These are phyloP conservation scores for Schmidtea mediterranea DNA, from an alignment of 1,140 invertebrate species.

Conservation along the genomic window DNA sequence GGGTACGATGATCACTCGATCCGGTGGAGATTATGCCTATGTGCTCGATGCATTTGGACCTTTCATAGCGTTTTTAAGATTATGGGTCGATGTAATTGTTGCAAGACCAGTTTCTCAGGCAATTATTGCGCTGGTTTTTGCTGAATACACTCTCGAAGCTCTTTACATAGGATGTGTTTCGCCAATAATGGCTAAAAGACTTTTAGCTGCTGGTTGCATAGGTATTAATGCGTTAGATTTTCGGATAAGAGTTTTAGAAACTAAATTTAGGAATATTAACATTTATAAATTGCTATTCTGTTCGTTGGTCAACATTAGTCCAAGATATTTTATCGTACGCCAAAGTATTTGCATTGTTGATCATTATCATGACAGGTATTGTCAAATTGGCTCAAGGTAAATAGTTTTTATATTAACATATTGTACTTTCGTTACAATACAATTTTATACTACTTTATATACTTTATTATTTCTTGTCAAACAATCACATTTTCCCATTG, in stretches of 20 bases:
- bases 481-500: no score
- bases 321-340: slow-evolving; percentile 23
- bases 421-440: no score
- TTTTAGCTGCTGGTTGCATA: background rate
- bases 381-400: slow-evolving; percentile 17
- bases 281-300: background rate
- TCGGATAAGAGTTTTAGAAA: slow-evolving; percentile 10
- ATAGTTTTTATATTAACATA: slow-evolving; percentile 6
- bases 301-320: slow-evolving; percentile 12
- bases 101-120: slow-evolving; percentile 45
- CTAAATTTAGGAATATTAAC: background rate
- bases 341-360: slow-evolving; percentile 21
- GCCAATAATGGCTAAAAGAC: slow-evolving; percentile 13
- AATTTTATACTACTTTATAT: no score
- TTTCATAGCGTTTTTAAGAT: slow-evolving; percentile 11
- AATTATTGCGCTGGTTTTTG: slow-evolving; percentile 24
- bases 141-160: slow-evolving; percentile 24
- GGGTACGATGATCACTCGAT: slow-evolving; percentile 18
- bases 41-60: slow-evolving; percentile 13
- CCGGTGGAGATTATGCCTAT: slow-evolving; percentile 24
- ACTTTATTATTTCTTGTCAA: no score
- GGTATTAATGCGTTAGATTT: no score
- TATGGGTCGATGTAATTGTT: slow-evolving; percentile 22
- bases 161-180: slow-evolving; percentile 22
- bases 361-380: slow-evolving; percentile 23